phyloP scores from a whole-genome alignment of 2,113 vertebrate species.

The Megatriorchis doriae region DNA sequence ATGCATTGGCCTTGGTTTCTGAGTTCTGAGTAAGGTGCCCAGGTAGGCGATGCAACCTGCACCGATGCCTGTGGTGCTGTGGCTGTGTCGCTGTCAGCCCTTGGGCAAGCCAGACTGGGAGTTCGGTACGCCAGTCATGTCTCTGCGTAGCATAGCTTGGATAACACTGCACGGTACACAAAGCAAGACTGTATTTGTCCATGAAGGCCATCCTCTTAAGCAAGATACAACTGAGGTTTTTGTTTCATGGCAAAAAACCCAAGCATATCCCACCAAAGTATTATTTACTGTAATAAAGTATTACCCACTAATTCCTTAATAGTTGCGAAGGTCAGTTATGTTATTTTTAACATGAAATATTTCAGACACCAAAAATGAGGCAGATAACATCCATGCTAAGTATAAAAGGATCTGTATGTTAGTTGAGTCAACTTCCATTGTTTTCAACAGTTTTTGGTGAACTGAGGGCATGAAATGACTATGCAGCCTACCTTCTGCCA shows the following conservation, averaged over 20 bases:
- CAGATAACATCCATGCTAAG: background rate
- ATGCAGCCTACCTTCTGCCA: background rate
- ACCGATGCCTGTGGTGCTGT: background rate
- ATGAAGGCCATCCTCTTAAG: background rate
- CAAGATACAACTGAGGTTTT: background rate
- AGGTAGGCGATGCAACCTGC: background rate
- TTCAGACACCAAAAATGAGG: background rate
- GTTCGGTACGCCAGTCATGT: background rate
- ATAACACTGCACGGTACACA: background rate
- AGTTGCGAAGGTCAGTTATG: no score
- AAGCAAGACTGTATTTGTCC: background rate
- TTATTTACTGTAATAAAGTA: background rate
- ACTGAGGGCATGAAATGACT: background rate
- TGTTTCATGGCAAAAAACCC: background rate
- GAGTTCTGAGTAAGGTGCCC: background rate
- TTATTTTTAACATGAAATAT: background rate
- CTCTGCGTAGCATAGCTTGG: background rate
- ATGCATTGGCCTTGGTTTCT: background rate
- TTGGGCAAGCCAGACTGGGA: background rate
- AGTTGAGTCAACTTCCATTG: no score
- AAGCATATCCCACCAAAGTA: accelerated
- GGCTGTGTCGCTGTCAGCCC: background rate
- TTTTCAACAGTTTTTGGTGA: background rate
- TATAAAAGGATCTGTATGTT: background rate
- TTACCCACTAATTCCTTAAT: background rate